Evolutionary conservation across 37 sponge, comb jelly and placozoan species (phyloP), one percentile per base, ranked within the genome.

Genomic region (Bolinopsis microptera): DNA sequence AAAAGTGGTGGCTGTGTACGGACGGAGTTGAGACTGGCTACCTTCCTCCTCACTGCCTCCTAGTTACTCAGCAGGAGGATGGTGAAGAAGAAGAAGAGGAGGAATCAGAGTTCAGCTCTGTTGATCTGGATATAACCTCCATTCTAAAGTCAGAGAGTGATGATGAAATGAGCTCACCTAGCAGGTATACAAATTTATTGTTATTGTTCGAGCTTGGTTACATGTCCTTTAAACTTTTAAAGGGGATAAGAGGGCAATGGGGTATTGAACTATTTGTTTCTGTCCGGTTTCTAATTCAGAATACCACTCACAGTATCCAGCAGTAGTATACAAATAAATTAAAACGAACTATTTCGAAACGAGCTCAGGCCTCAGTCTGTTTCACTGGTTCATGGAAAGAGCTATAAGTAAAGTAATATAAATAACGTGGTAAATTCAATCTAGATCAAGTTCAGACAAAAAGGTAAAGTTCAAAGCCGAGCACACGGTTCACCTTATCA

Each of bases 41-140:
- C 75, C 26, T 72, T 72, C 75, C 75, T 30, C 75, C 75, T n/a
- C 3, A n/a, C 75, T 72, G 75, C 18, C 75, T 72, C 31, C 31
- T 72, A 2, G 75, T 48, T 13, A 48, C 61, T 48, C 61, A 48
- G 61, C 61, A 48, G 61, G 13, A 13, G 13, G 61, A 48, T 5
- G 61, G 13, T 5, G 61, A 48, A 13, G 61, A 48, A 13, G 61
- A 48, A 13, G 61, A 13, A 13, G 61, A 48, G 61, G 61, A 48
- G 61, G 61, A 48, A 13, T 5, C 5, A 13, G 61, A 48, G 61
- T 5, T 18, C 9, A 13, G 13, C 9, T 18, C 9, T 48, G 61
- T 48, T 48, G 61, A 48, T 48, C 5, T 48, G 9, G 61, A 48
- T 13, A 48, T 48, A 18, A 48, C 13, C 61, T 48, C 61, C 13